Base-by-base conservation (phyloP, 2,888 invertebrate genomes). In the Therioaphis trifolii region DNA sequence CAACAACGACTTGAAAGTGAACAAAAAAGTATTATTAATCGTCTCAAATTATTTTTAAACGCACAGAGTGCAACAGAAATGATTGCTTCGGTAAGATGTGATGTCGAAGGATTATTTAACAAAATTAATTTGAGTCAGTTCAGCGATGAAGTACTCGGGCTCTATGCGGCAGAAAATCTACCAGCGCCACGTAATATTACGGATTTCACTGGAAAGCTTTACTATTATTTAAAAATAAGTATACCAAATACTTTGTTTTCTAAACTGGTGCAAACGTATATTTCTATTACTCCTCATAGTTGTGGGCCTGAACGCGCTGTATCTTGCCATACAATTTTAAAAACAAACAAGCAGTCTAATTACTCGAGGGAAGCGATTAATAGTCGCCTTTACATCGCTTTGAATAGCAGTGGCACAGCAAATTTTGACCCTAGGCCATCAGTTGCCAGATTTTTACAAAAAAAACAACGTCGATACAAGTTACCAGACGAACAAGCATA, bases 301-400 rank as follows among this genome's bases (percentile, higher is more conserved):
- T 21, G 52, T 46, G 79, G 79, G 40, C 79, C 79, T 52, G 79
- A 79, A 79, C 27, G 79, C 29, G 79, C 79, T 46, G 79, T 79
- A 27, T 69, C 79, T n/a, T n/a, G 35, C 24, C 63, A 78, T 27
- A 78, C 66, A 15, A 79, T 55, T 27, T 69, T 79, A 46, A 79
- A 69, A 69, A 21, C 79, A 69, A 79, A 68, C 79, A 79, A 79
- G 27, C 71, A 79, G 27, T 68, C 78, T 58, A 61, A 61, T 24
- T 61, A 61, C n/a, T 61, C 27, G 24, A 61, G 27, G n/a, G 61
- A 61, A 61, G 27, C 14, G 5, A 29, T 61, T 27, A 61, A 61
- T 27, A 27, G 27, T 11, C 24, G 61, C 9, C 4, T 27, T 24
- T 61, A 61, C 29, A n/a, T 61, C n/a, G 27, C 61, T 61, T 27